A percentile compares a stretch with the other conserved stretches of the same genome.
Conservation (phyloP, 1,140 invertebrate genomes). For the Plectus sambesii region DNA sequence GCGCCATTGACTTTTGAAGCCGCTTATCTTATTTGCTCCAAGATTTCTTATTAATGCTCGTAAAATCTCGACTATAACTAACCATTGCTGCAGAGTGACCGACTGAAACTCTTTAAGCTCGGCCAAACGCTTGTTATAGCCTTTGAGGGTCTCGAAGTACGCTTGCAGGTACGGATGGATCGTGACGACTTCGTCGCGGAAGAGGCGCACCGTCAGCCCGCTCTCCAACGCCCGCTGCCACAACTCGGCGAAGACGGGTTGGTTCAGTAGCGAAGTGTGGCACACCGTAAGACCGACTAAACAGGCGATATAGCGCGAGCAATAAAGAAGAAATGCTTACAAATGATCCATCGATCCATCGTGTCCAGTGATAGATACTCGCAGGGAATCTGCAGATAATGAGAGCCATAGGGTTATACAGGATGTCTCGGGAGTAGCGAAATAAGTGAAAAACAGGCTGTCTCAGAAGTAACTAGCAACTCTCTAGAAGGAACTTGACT, state of each 20-base stretch:
- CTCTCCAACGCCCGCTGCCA: conserved; percentile 81
- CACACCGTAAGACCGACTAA: conserved; percentile 75
- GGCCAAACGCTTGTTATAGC: conserved; percentile 47
- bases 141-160: conserved; percentile 90
- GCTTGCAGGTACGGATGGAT: conserved; percentile 82
- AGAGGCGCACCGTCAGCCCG: conserved; percentile 82
- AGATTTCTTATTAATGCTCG: too few relatives aligned
- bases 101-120: conserved; percentile 35
- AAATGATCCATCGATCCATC: conserved; percentile 92
- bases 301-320: conserved; percentile 38
- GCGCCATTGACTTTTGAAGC: too few relatives aligned
- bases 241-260: conserved; percentile 63
- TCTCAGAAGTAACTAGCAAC: too few relatives aligned
- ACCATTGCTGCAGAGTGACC: conserved; percentile 25
- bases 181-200: conserved; percentile 90
- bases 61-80: conserved; percentile 11
- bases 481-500: too few relatives aligned
- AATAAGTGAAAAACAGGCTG: too few relatives aligned
- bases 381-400: conserved; percentile 75
- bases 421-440: too few relatives aligned
- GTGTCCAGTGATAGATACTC: conserved; percentile 88
- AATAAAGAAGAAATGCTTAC: conserved; percentile 48
- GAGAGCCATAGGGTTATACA: too few relatives aligned
- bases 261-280: conserved; percentile 64
- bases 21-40: too few relatives aligned